These are phyloP conservation scores for Drosophila gunungcola DNA, from an alignment of 1,140 invertebrate genomes.

Conservation along the genomic window DNA sequence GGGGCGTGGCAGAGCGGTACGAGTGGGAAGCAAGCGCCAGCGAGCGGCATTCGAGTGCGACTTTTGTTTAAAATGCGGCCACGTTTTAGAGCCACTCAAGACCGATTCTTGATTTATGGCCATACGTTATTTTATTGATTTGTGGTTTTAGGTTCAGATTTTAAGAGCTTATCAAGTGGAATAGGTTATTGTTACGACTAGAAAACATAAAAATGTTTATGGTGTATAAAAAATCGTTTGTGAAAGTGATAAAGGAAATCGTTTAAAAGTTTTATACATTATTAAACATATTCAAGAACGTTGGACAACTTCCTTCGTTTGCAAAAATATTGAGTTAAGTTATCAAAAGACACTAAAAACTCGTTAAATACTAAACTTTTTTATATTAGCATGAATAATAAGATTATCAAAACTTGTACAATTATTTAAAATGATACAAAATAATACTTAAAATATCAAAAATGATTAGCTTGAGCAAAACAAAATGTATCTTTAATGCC, in stretches of 20 bases:
- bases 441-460: too few species aligned
- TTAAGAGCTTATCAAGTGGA: slow-evolving; percentile 28
- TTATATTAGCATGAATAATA: too few species aligned
- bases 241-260: background rate
- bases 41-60: slow-evolving; percentile 50
- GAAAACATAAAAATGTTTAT: background rate
- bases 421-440: too few species aligned
- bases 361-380: too few species aligned
- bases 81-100: slow-evolving; percentile 26
- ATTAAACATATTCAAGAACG: background rate
- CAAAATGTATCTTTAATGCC: too few species aligned
- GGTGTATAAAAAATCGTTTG: background rate
- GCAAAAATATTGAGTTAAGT: too few species aligned
- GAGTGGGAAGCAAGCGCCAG: slow-evolving; percentile 57
- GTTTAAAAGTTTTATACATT: too few species aligned
- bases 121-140: slow-evolving; percentile 17
- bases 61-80: slow-evolving; percentile 46
- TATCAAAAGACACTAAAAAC: too few species aligned
- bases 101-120: slow-evolving; percentile 43
- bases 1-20: slow-evolving; percentile 3
- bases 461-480: too few species aligned
- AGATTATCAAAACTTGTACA: too few species aligned
- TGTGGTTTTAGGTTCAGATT: slow-evolving; percentile 16
- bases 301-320: too few species aligned
- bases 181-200: slow-evolving; percentile 1